Evolutionary conservation across 2,888 invertebrate genomes (phyloP).

Genomic region (Lamellibrachia columna): DNA sequence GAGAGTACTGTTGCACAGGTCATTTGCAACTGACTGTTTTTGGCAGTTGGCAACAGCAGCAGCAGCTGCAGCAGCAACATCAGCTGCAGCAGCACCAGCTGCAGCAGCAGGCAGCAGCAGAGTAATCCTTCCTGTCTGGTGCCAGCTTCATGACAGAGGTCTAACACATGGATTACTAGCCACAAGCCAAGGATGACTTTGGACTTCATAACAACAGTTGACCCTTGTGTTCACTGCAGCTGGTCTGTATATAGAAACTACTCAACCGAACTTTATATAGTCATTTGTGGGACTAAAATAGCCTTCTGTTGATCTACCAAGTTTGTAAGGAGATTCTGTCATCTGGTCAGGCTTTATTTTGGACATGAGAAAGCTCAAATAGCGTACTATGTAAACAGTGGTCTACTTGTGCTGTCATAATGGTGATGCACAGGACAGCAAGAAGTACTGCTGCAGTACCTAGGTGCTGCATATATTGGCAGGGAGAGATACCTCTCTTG

Average conservation of each 20-base stretch:
- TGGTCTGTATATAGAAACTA: not conserved
- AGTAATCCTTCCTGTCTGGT: too few relatives aligned
- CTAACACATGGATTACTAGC: not conserved
- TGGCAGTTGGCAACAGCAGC: too few relatives aligned
- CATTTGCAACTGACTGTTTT: too few relatives aligned
- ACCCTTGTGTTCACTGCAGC: not conserved
- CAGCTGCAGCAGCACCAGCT: too few relatives aligned
- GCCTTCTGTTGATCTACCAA: not conserved
- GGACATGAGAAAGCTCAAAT: not conserved
- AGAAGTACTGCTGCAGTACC: not conserved
- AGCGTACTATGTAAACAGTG: not conserved
- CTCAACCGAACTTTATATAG: not conserved
- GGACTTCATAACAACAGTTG: conserved; percentile 6
- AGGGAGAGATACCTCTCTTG: not conserved
- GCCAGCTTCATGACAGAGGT: too few relatives aligned
- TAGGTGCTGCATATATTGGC: not conserved
- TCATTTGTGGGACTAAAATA: not conserved
- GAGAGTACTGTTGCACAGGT: too few relatives aligned
- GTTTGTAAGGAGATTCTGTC: not conserved
- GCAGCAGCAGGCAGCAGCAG: too few relatives aligned
- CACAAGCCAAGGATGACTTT: not conserved
- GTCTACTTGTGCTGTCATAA: not conserved
- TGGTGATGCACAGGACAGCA: not conserved
- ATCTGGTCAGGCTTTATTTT: not conserved
- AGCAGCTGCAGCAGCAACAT: too few relatives aligned